Conservation (phyloP, 2,113 vertebrate genomes). For the Apteryx mantelli region DNA sequence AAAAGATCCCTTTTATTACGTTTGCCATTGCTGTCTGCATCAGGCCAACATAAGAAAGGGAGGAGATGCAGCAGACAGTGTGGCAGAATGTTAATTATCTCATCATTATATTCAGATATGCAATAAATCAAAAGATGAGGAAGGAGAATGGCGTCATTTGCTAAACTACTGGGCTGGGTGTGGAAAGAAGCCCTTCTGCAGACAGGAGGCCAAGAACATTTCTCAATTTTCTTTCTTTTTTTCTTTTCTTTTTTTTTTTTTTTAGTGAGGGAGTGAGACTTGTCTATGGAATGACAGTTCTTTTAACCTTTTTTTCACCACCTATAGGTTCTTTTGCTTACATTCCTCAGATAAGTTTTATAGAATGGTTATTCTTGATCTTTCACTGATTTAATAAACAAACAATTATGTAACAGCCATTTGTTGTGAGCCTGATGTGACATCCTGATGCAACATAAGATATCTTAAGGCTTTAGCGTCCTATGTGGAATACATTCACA, state of each 20-base stretch:
- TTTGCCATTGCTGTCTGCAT: neutral
- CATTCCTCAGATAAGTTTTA: neutral
- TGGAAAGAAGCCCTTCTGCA: neutral
- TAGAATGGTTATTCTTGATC: neutral
- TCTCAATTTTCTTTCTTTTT: neutral
- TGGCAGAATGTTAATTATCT: neutral
- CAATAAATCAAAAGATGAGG: neutral
- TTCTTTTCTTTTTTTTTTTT: neutral
- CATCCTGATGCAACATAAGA: neutral
- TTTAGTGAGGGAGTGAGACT: neutral
- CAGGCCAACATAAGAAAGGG: neutral
- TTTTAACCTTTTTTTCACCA: neutral
- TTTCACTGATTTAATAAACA: neutral
- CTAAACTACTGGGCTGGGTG: neutral
- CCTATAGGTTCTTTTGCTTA: neutral
- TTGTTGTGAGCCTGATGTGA: neutral
- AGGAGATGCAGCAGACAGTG: neutral
- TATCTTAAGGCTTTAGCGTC: neutral
- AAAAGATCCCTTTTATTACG: neutral
- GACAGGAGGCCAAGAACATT: neutral
- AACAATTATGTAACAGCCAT: neutral
- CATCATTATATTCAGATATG: neutral
- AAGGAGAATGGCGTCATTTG: neutral
- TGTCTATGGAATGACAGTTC: neutral
- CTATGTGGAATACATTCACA: neutral